phyloP scores from a whole-genome alignment of 1,140 invertebrate genomes.

The Drosophila jambulina region DNA sequence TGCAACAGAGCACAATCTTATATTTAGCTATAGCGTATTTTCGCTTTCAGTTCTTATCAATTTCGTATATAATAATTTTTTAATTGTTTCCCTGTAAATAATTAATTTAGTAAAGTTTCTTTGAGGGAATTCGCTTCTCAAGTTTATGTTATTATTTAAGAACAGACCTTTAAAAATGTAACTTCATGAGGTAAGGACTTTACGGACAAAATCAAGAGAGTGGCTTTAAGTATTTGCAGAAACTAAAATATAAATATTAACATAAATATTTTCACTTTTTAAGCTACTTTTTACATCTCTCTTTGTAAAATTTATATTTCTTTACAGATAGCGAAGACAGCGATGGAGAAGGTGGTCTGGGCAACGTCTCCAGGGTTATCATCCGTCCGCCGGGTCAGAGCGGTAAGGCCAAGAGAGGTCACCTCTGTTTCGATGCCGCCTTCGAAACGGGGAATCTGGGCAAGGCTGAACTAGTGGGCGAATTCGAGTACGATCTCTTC shows the following conservation, averaged over 20 bases:
- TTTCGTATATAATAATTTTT: not conserved
- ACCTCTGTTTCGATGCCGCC: slow-evolving; percentile 98
- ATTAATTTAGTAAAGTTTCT: not conserved
- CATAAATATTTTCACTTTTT: no score
- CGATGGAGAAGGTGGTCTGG: slow-evolving; percentile 96
- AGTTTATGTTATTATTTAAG: not conserved
- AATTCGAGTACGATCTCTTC: slow-evolving; percentile 98
- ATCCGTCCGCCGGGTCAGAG: slow-evolving; percentile 96
- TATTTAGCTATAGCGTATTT: not conserved
- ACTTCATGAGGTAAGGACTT: no score
- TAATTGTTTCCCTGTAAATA: not conserved
- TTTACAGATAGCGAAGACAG: slow-evolving; percentile 96
- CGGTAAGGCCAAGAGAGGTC: slow-evolving; percentile 92
- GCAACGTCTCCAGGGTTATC: slow-evolving; percentile 97
- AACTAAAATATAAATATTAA: no score
- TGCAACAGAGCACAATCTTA: not conserved
- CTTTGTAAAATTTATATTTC: not conserved
- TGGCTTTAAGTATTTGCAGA: no score
- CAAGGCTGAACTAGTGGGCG: slow-evolving; percentile 96
- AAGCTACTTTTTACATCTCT: not conserved
- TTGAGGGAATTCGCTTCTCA: not conserved
- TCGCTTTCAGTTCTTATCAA: slow-evolving; percentile 16
- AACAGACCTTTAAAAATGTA: not conserved
- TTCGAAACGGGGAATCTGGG: slow-evolving; percentile 99
- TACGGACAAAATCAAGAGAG: no score